Percentiles rank a stretch among this genome's conserved stretches.
Conservation (phyloP, 2,113 vertebrate species). For the Rhodinocichla rosea region DNA sequence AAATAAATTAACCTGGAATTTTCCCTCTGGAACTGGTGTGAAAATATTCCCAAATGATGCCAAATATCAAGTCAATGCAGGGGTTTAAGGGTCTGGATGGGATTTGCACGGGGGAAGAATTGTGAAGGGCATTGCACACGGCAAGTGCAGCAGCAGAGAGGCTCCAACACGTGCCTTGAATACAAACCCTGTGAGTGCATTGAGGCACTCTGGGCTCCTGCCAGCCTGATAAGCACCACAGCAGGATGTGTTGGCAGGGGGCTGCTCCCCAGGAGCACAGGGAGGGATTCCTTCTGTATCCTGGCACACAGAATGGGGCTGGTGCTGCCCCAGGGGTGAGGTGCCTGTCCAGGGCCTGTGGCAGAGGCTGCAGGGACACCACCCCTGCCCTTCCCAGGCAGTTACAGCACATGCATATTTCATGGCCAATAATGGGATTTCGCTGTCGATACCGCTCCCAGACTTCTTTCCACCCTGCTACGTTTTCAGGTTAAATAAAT, state of each 20-base stretch:
- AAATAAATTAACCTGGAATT: not conserved
- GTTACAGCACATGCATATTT: conserved; percentile 33
- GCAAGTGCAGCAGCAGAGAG: fast-evolving
- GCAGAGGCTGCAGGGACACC: not conserved
- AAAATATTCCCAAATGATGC: not conserved
- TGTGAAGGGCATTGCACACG: not conserved
- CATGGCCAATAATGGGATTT: conserved; percentile 57
- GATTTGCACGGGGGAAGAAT: not conserved
- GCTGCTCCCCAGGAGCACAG: not conserved
- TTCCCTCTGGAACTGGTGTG: not conserved
- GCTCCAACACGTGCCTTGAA: not conserved
- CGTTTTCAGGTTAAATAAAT: conserved; percentile 39
- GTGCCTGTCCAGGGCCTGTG: not conserved
- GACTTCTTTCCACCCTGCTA: conserved; percentile 16
- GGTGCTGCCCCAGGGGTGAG: not conserved
- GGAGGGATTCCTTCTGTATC: not conserved
- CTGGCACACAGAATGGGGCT: not conserved
- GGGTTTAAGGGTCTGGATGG: not conserved
- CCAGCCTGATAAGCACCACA: not conserved
- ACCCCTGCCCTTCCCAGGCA: not conserved
- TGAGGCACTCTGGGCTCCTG: not conserved
- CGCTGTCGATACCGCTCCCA: not conserved
- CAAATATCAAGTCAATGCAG: not conserved
- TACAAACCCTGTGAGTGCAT: not conserved
- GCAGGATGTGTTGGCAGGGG: fast-evolving